Evolutionary conservation across 2,113 vertebrate species (phyloP).

Genomic region (Cranoglanis bouderius): DNA sequence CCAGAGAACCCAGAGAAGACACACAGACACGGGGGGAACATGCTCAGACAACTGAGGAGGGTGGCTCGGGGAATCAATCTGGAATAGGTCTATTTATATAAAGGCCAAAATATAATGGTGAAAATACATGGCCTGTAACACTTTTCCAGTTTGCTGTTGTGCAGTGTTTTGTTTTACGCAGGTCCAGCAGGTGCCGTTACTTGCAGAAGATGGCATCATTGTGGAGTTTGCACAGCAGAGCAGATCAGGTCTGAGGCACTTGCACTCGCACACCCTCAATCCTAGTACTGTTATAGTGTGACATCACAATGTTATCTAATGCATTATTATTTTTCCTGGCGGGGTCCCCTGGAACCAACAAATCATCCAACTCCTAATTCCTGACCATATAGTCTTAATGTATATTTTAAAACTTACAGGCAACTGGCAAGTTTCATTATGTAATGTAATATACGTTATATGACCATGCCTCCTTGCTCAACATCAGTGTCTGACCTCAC

Average conservation of each 20-base stretch:
- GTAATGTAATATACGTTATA: not conserved
- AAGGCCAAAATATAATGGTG: not conserved
- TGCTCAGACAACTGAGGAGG: not conserved
- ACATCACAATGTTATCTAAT: not conserved
- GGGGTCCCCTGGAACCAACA: not conserved
- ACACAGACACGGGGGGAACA: not conserved
- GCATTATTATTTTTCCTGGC: not conserved
- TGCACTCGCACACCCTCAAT: not conserved
- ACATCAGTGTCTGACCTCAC: not conserved
- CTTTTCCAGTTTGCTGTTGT: not conserved
- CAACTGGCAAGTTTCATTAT: no score
- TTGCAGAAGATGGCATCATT: conserved; percentile 64
- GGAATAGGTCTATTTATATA: not conserved
- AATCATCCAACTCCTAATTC: no score
- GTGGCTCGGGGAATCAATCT: not conserved
- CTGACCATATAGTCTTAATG: not conserved
- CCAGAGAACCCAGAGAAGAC: not conserved
- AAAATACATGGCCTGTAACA: not conserved
- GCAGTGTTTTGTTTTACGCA: conserved; percentile 45
- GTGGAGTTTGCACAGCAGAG: conserved; percentile 63
- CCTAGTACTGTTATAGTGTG: not conserved
- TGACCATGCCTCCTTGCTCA: not conserved
- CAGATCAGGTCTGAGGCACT: conserved; percentile 36
- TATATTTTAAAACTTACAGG: not conserved
- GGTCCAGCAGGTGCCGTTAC: conserved; percentile 60